Evolutionary conservation across 2,797 vertebrate species (phyloP).

Genomic region (Jordanella pulchra): DNA sequence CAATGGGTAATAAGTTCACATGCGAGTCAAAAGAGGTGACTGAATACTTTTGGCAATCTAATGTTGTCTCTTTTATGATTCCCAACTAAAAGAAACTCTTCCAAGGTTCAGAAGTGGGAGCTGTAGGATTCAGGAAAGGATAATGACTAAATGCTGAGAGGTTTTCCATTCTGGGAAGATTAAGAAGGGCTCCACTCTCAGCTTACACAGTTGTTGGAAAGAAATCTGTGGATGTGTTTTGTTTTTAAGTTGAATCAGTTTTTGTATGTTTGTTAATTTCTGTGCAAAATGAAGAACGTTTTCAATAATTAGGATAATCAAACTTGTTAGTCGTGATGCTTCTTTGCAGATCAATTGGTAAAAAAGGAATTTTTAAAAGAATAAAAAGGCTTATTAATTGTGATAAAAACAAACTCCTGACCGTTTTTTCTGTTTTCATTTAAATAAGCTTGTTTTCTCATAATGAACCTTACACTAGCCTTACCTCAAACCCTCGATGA

Average conservation of each 20-base stretch:
- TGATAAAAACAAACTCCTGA: slow-evolving; percentile 5
- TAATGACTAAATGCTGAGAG: slow-evolving; percentile 19
- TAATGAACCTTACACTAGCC: slow-evolving; percentile 3
- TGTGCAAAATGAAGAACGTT: neutral
- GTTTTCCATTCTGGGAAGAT: slow-evolving; percentile 63
- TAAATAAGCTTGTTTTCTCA: neutral
- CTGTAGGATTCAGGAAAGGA: slow-evolving; percentile 21
- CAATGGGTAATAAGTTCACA: too few species aligned
- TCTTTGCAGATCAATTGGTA: neutral
- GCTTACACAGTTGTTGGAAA: slow-evolving; percentile 36
- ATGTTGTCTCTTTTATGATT: neutral
- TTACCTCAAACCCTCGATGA: slow-evolving; percentile 92
- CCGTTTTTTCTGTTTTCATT: slow-evolving; percentile 10
- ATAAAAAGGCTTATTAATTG: slow-evolving; percentile 7
- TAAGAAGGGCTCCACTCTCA: slow-evolving; percentile 39
- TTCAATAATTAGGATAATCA: neutral
- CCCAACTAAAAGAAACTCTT: neutral
- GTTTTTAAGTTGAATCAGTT: slow-evolving; percentile 4
- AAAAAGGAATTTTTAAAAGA: slow-evolving; percentile 12
- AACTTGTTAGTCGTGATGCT: neutral
- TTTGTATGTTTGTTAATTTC: neutral
- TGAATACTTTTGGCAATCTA: too few species aligned
- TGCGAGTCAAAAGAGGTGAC: too few species aligned
- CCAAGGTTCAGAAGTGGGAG: neutral
- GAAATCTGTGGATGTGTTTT: slow-evolving; percentile 21